Base-by-base conservation (phyloP, 2,113 vertebrate species). In the Tupaia tana region DNA sequence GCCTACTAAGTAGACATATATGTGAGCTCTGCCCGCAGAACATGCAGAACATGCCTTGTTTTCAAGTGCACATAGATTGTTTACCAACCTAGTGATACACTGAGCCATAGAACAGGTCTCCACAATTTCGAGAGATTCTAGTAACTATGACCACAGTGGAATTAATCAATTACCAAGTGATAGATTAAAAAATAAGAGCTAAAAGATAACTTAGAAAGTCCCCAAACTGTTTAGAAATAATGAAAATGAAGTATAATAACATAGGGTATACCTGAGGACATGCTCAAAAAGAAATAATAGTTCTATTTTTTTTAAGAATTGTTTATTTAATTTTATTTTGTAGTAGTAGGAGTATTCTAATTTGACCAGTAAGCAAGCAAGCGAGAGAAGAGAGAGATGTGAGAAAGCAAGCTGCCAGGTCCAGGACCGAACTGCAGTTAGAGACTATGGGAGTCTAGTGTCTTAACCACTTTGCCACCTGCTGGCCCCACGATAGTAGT, bases 171-270 rank as follows among this genome's bases (percentile, higher is more conserved):
- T 89, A 61, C 11, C 95, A 94, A 91, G 77, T 52, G 15, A 63
- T 91, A 82, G 86, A 27, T 59, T 93, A 70, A 64, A 86, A 81
- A 82, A 69, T 66, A 11, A 66, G 43, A 93, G 15, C 29, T 84
- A 78, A 71, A 91, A 77, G n/a, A 71, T 84, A 86, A 83, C 10
- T 25, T 82, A 82, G 58, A 94, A 85, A 70, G 86, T 69, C 58
- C 7, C 24, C 73, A 87, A 22, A 73, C 43, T 88, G 10, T 54
- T 95, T 69, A n/a, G 19, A 73, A 86, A 29, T 75, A 78, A 52
- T 82, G 43, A 52, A 85, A 85, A 93, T 15, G 69, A 80, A 92
- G 29, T 82, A 29, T 74, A 93, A 93, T 7, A 79, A 80, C 63
- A 1, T 2, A 59, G 20, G 64, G 25, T 80, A 31, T 89, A 69